phyloP scores from a whole-genome alignment of 2,888 invertebrate genomes.

The Plagodis pulveraria region DNA sequence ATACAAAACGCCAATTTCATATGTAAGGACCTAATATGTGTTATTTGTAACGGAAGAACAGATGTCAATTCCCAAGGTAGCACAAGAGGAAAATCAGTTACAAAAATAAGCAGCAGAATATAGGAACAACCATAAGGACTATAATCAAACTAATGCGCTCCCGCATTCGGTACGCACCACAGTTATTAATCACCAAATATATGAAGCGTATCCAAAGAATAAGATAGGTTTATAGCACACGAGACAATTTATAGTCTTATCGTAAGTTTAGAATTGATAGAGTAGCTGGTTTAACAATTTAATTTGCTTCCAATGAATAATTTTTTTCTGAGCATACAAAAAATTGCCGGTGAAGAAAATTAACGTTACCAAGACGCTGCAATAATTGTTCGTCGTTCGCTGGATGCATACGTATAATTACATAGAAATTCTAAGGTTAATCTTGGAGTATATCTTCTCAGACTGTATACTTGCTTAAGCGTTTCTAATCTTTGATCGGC shows the following conservation, averaged over 20 bases:
- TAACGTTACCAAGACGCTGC: conserved; percentile 45
- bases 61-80: conserved; percentile 30
- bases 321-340: conserved; percentile 6
- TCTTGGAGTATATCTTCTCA: conserved; percentile 52
- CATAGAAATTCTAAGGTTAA: conserved; percentile 52
- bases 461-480: conserved; percentile 47
- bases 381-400: conserved; percentile 36
- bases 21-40: no score
- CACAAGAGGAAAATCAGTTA: conserved; percentile 23
- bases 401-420: conserved; percentile 44
- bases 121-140: conserved; percentile 23
- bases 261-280: not conserved
- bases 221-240: conserved; percentile 25
- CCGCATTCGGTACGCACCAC: conserved; percentile 18
- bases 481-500: conserved; percentile 56
- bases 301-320: not conserved
- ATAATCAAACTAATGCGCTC: conserved; percentile 29
- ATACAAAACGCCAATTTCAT: no score
- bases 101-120: conserved; percentile 23
- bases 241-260: not conserved
- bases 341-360: conserved; percentile 41
- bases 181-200: conserved; percentile 32
- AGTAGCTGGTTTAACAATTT: conserved; percentile 4
- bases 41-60: conserved; percentile 20
- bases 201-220: conserved; percentile 28